phyloP scores from a whole-genome alignment of 2,888 invertebrate genomes.

The Nasonia oneida region DNA sequence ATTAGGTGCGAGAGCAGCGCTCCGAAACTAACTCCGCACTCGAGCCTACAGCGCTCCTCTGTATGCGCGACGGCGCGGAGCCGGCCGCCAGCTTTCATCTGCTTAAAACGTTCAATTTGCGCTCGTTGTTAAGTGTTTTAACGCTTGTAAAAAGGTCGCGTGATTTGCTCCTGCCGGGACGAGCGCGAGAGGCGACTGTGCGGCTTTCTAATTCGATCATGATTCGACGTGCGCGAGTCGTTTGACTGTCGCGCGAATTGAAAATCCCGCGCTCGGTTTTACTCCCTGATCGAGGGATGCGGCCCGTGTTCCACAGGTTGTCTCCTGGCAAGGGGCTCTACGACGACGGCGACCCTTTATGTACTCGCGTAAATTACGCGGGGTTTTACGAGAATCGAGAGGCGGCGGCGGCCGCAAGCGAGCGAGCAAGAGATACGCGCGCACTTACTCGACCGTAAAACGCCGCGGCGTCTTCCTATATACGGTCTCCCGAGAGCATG shows the following conservation, averaged over 20 bases:
- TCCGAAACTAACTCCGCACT: neutral
- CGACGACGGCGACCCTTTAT: conserved; percentile 18
- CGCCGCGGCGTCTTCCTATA: neutral
- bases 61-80: neutral
- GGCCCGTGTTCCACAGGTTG: conserved; percentile 36
- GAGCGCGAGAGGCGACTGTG: neutral
- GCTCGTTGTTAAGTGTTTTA: conserved; percentile 43
- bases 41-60: neutral
- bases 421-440: neutral
- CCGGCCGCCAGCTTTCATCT: conserved; percentile 31
- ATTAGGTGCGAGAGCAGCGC: conserved; percentile 35
- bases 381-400: conserved; percentile 38
- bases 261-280: neutral
- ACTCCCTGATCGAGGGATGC: neutral
- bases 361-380: conserved; percentile 39
- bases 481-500: neutral
- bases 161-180: neutral
- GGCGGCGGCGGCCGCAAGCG: neutral
- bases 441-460: conserved; percentile 35
- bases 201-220: neutral
- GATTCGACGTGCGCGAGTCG: neutral
- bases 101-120: conserved; percentile 47
- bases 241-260: neutral
- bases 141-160: conserved; percentile 41
- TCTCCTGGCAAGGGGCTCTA: neutral